Evolutionary conservation across 1,140 invertebrate species (phyloP).

Genomic region (Alviniconcha marisindica): DNA sequence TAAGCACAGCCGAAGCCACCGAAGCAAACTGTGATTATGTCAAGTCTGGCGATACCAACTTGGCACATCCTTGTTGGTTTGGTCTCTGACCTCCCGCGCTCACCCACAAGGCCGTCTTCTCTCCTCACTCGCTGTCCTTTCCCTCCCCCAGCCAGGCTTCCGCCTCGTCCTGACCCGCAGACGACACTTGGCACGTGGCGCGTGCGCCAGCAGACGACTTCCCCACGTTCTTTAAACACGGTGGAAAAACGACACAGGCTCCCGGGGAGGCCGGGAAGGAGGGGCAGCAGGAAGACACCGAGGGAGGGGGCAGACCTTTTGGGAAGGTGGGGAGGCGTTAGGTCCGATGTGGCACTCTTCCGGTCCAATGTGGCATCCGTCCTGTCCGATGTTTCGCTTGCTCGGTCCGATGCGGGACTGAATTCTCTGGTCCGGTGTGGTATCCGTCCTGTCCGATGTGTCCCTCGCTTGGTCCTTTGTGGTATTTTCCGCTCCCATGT

Average conservation of each 20-base stretch:
- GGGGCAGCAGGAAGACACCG: not conserved
- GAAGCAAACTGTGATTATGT: slow-evolving; percentile 1
- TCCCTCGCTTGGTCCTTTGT: not conserved
- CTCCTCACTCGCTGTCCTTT: not conserved
- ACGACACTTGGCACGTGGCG: slow-evolving; percentile 7
- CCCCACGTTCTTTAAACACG: slow-evolving; percentile 4
- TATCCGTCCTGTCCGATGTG: not conserved
- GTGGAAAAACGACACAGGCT: not conserved
- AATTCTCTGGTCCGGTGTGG: not conserved
- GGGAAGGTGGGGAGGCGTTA: not conserved
- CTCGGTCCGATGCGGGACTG: not conserved
- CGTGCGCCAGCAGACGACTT: not conserved
- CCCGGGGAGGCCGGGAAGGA: not conserved
- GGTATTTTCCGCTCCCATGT: not conserved
- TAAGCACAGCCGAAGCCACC: no score
- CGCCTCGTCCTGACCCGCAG: not conserved
- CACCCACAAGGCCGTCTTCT: not conserved
- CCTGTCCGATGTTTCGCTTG: not conserved
- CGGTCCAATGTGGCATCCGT: not conserved
- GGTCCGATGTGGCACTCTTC: not conserved
- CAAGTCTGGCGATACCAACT: not conserved
- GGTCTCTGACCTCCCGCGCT: not conserved
- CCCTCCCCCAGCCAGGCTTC: not conserved
- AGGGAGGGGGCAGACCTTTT: not conserved
- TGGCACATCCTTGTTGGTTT: slow-evolving; percentile 19